A percentile compares a stretch with the other conserved stretches of the same genome.
Conservation (phyloP, 1,140 invertebrate species). For the Nymphalis io region DNA sequence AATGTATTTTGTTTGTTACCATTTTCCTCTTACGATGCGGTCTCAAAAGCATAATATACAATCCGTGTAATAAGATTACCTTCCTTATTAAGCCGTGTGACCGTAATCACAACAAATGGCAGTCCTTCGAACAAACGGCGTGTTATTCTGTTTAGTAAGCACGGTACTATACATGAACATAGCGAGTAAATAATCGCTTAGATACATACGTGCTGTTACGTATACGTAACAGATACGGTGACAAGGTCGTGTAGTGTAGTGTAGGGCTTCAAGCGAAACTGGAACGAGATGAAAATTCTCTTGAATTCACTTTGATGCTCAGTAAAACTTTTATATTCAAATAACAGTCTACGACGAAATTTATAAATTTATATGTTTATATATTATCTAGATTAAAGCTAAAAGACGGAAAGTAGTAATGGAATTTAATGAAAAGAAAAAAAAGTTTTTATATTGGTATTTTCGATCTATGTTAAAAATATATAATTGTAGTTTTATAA, state of each 20-base stretch:
- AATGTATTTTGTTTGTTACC: slow-evolving; percentile 8
- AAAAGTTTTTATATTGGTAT: too few relatives aligned
- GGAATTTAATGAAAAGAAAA: too few relatives aligned
- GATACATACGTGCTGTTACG: slow-evolving; percentile 35
- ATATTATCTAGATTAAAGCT: too few relatives aligned
- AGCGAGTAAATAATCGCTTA: slow-evolving; percentile 29
- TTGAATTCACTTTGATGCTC: neutral
- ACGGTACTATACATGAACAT: slow-evolving; percentile 3
- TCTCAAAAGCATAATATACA: slow-evolving; percentile 5
- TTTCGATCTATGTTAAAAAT: too few relatives aligned
- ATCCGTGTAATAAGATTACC: slow-evolving; percentile 17
- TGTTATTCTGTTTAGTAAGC: slow-evolving; percentile 15
- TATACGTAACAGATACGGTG: slow-evolving; percentile 23
- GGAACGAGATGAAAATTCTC: slow-evolving; percentile 24
- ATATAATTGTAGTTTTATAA: too few relatives aligned
- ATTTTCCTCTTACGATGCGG: slow-evolving; percentile 2
- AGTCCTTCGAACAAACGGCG: slow-evolving; percentile 26
- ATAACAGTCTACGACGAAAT: neutral
- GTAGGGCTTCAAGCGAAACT: slow-evolving; percentile 31
- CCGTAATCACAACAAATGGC: slow-evolving; percentile 20
- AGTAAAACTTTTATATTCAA: neutral
- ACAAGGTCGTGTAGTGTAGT: slow-evolving; percentile 23
- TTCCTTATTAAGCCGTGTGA: slow-evolving; percentile 24
- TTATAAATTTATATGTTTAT: too few relatives aligned
- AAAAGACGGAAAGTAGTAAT: too few relatives aligned